These are phyloP conservation scores for Poecilobothrus nobilitatus DNA, from an alignment of 2,888 invertebrate genomes.

Conservation along the genomic window DNA sequence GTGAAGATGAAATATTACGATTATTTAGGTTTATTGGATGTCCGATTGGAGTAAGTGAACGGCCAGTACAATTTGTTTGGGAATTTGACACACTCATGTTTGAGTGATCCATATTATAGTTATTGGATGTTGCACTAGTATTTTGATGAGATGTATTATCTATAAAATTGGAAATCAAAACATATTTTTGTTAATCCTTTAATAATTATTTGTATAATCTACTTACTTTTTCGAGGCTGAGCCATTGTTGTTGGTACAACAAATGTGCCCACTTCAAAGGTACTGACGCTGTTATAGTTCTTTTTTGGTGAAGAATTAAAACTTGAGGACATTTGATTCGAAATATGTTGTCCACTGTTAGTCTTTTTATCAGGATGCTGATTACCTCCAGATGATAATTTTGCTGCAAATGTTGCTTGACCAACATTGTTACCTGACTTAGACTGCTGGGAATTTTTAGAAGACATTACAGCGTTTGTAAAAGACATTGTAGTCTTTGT, in stretches of 20 bases:
- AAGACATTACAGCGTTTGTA: constrained; percentile 50
- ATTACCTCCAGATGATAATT: constrained; percentile 44
- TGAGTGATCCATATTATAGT: background rate
- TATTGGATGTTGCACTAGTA: background rate
- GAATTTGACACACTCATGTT: background rate
- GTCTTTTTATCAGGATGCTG: background rate
- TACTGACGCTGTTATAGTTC: background rate
- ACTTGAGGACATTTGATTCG: constrained; percentile 25
- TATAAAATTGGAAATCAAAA: background rate
- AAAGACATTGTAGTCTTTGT: constrained; percentile 52
- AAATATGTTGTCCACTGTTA: background rate
- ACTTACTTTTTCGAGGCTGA: background rate
- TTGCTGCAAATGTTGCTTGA: constrained; percentile 42
- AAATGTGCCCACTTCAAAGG: background rate
- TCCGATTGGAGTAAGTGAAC: constrained; percentile 41
- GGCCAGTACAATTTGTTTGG: constrained; percentile 24
- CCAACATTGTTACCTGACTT: constrained; percentile 25
- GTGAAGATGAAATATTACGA: constrained; percentile 24
- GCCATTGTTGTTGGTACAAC: background rate
- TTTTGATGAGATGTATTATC: background rate
- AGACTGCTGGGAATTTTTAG: constrained; percentile 36
- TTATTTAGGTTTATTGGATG: constrained; percentile 30
- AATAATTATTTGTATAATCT: background rate
- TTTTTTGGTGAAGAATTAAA: constrained; percentile 22
- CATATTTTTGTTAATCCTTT: background rate